Evolutionary conservation across 92 coral and sea anemone species (phyloP).

Genomic region (Porites evermanni): DNA sequence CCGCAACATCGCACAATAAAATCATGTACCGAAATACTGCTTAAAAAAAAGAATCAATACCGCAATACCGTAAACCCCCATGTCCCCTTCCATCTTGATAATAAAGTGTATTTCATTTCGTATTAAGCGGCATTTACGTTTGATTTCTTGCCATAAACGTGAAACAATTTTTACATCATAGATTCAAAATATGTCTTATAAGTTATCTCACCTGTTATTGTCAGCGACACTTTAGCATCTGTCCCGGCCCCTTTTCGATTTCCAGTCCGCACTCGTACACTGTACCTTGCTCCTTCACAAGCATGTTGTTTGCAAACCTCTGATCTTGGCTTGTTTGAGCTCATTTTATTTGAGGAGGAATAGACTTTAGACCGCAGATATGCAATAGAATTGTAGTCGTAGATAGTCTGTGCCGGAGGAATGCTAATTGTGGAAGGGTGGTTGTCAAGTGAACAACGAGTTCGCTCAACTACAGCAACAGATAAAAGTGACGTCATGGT

Average conservation of each 20-base stretch:
- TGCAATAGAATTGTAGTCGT: slow-evolving; percentile 80
- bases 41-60: no score
- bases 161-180: not conserved
- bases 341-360: slow-evolving; percentile 49
- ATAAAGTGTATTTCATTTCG: no score
- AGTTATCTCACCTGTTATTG: slow-evolving; percentile 70
- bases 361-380: slow-evolving; percentile 70
- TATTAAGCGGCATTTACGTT: no score
- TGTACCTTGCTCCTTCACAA: slow-evolving; percentile 35
- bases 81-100: no score
- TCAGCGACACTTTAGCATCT: slow-evolving; percentile 61
- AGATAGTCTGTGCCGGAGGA: slow-evolving; percentile 77
- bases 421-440: slow-evolving; percentile 60
- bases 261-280: slow-evolving; percentile 69
- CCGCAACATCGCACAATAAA: no score
- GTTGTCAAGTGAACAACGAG: slow-evolving; percentile 60
- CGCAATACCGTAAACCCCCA: no score
- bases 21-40: no score
- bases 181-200: not conserved
- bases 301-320: slow-evolving; percentile 24
- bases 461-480: slow-evolving; percentile 73
- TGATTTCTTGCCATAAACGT: no score
- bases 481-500: slow-evolving; percentile 81
- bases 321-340: slow-evolving; percentile 32
- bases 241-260: slow-evolving; percentile 68